Evolutionary conservation across 1,140 invertebrate genomes (phyloP), one percentile per base, ranked within the genome.

Genomic region (Rhagoletis zephyria): DNA sequence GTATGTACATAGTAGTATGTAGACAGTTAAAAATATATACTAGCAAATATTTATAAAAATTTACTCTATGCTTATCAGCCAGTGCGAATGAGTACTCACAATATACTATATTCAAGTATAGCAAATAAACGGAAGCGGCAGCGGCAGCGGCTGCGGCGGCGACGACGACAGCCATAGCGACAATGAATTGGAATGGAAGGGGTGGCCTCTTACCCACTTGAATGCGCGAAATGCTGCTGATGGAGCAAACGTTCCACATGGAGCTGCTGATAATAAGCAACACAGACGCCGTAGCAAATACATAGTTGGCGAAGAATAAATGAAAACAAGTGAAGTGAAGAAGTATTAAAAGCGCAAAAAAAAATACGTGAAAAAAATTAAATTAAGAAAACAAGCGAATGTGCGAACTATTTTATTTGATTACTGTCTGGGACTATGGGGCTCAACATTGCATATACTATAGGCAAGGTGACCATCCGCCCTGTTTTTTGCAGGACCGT

Each of bases 361-460:
- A 81, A 81, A 81, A 30, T 70, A 70, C 45, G 40, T 5, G 4
- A 12, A 51, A 14, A n/a, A 64, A 64, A 64, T n/a, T 7, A 60
- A 60, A 60, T 60, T 30, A 67, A 30, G 0, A 40, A 67, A 67
- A 40, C 64, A 67, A 67, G 6, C n/a, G 16, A 81, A 81, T 81
- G 74, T 81, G 48, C 30, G 51, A 59, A 81, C 16, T 56, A 81
- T 81, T 81, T 81, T 59, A 81, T 56, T 51, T 81, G 74, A 81
- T 81, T 81, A 81, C 74, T 81, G 74, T 81, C 74, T 81, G 74
- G 48, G 48, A 12, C 74, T 81, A 81, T 81, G 51, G n/a, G 51
- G 48, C n/a, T n/a, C 4, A 10, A 10, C 74, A 51, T 56, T 51
- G n/a, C 45, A 19, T 7, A 56, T 51, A 51, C n/a, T 30, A 30